Base-by-base conservation (phyloP, 2,888 invertebrate species). In the Tachina fera region DNA sequence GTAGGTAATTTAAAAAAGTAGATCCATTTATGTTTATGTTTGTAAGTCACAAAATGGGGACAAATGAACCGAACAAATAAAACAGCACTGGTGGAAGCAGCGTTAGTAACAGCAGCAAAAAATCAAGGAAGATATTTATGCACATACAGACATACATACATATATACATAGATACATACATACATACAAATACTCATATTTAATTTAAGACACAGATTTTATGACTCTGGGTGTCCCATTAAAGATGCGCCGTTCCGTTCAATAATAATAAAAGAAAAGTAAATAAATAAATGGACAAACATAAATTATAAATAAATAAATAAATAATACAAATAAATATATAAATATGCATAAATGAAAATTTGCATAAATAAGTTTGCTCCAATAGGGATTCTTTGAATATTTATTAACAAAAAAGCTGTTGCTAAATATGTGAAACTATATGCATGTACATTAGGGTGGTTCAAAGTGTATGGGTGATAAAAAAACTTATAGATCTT, bases 211-310 rank as follows among this genome's bases (percentile, higher is more conserved):
- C 76, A 76, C 49, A 65, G 65, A 51, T 83, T 83, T 83, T 71
- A 83, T 77, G 63, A 71, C 76, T 80, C 51, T 75, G 82, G 74
- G 79, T 82, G 85, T 79, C 82, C 85, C 61, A 86, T 70, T 82
- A 82, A 86, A 81, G 82, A 68, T 68, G 49, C 81, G 81, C 74
- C 63, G 77, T 85, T 81, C 70, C 58, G 61, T n/a, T n/a, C 43
- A 61, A 49, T 22, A 75, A 82, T 75, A 51, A 61, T 51, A 60
- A 22, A 10, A 56, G 11, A 56, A 39, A 39, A 39, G 13, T 13
- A 67, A 41, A 53, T 39, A 65, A 72, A 67, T 58, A 51, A 49
- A 49, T 49, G 13, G 14, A 58, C 14, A 60, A 77, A 60, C 31
- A 58, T 31, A 31, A 16, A 14, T 14, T 10, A 47, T 58, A 82